Conservation (phyloP, 2,113 vertebrate species). For the Cottus gobio region DNA sequence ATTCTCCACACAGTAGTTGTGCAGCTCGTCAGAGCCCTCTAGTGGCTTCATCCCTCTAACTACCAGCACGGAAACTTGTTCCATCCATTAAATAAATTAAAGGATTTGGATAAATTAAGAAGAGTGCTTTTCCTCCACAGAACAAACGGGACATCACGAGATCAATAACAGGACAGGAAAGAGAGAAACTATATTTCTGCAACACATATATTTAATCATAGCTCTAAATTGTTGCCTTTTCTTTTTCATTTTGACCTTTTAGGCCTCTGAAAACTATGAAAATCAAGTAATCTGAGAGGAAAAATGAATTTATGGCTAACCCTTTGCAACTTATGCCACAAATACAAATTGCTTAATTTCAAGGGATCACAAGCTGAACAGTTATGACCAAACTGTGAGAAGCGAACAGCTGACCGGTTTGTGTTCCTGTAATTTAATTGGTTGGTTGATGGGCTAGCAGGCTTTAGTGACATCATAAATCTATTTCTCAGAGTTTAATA, state of each 20-base stretch:
- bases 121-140: background rate
- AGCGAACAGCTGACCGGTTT: background rate
- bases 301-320: background rate
- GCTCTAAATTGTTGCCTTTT: background rate
- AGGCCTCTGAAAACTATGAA: background rate
- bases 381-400: background rate
- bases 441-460: background rate
- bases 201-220: background rate
- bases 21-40: conserved; percentile 33
- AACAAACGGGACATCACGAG: background rate
- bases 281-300: background rate
- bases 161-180: background rate
- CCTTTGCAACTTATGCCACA: background rate
- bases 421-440: background rate
- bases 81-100: background rate
- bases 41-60: conserved; percentile 6
- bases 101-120: background rate
- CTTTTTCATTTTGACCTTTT: background rate
- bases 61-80: background rate
- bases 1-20: background rate
- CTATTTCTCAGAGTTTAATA: background rate
- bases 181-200: background rate
- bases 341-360: background rate
- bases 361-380: background rate
- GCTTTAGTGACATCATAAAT: background rate